A percentile compares a stretch with the other conserved stretches of the same genome.
phyloP scores from a whole-genome alignment of 2,113 vertebrate species.

The Elgaria multicarinata region DNA sequence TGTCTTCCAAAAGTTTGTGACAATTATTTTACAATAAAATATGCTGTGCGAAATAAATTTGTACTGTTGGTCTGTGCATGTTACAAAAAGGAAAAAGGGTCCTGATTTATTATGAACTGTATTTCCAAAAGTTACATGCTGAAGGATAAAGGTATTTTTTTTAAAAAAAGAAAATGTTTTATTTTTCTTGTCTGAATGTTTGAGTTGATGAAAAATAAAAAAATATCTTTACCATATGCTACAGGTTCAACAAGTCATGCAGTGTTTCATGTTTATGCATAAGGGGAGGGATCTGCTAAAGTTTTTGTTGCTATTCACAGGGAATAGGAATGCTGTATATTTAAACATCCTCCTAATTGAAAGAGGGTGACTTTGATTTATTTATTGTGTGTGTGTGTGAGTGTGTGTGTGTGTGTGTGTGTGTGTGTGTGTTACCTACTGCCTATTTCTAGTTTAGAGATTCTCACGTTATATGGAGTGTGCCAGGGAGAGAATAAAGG shows the following conservation, averaged over 20 bases:
- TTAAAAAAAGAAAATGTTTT: background rate
- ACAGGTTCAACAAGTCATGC: background rate
- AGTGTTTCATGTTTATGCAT: background rate
- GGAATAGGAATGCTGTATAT: background rate
- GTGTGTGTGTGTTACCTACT: background rate
- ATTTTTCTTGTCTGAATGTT: background rate
- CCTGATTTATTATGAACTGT: background rate
- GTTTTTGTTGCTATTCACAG: background rate
- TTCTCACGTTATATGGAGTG: background rate
- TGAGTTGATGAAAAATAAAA: constrained; percentile 17
- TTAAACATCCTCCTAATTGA: background rate
- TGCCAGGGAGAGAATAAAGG: too few species aligned
- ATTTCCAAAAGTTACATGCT: constrained; percentile 1
- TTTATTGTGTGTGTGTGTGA: too few species aligned
- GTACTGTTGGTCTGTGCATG: background rate
- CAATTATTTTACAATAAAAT: constrained; percentile 57
- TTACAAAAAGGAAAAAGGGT: background rate
- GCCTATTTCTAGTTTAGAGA: background rate
- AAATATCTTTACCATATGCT: constrained; percentile 12
- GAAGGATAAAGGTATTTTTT: constrained; percentile 11
- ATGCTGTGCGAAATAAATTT: constrained; percentile 45
- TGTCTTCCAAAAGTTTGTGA: constrained; percentile 32
- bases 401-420: too few species aligned
- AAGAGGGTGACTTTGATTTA: background rate
- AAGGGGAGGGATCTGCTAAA: background rate